Evolutionary conservation across 2,113 vertebrate species (phyloP).

Genomic region (Equus quagga): DNA sequence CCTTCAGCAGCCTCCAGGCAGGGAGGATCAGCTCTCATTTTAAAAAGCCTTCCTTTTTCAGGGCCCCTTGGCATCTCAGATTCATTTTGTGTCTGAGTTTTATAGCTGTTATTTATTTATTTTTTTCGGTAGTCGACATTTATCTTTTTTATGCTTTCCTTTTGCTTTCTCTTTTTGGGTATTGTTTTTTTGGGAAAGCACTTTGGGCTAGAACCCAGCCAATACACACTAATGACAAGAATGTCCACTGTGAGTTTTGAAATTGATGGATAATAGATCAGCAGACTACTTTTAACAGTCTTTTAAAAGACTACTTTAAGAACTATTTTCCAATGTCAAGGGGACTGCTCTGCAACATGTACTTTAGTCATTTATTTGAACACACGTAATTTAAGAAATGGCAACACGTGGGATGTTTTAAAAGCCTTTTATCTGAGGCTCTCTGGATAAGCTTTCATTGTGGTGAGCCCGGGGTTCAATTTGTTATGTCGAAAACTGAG

Average conservation of each 20-base stretch:
- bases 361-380: constrained; percentile 53
- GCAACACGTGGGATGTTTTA: constrained; percentile 2
- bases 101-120: constrained; percentile 41
- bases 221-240: constrained; percentile 18
- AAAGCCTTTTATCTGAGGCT: constrained; percentile 56
- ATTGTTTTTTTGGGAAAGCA: background rate
- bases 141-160: constrained; percentile 43
- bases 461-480: background rate
- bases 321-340: constrained; percentile 61
- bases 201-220: constrained; percentile 14
- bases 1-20: background rate
- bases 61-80: constrained; percentile 2
- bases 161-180: constrained; percentile 9
- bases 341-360: background rate
- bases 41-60: constrained; percentile 68
- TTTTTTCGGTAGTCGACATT: background rate
- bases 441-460: constrained; percentile 15
- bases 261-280: constrained; percentile 38
- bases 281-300: background rate
- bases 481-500: constrained; percentile 5
- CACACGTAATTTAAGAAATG: constrained; percentile 50
- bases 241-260: background rate
- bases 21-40: constrained; percentile 70
- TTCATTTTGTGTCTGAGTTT: constrained; percentile 59
- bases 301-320: constrained; percentile 21